A percentile compares a stretch with the other conserved stretches of the same genome.
These are phyloP conservation scores for Coptodon rendalli DNA, from an alignment of 2,113 vertebrate genomes.

Conservation along the genomic window DNA sequence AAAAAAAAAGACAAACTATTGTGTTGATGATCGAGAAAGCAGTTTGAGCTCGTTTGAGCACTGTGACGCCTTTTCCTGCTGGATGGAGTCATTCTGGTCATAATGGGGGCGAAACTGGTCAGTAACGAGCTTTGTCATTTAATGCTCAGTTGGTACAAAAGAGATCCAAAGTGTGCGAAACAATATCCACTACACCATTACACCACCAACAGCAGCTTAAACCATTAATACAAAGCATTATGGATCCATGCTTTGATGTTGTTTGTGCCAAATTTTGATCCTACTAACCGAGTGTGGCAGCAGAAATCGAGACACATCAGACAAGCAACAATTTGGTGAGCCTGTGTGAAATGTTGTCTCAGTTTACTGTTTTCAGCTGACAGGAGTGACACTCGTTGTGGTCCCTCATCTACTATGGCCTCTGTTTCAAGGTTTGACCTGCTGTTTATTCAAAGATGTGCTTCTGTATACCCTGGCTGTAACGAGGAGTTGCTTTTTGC, in stretches of 20 bases:
- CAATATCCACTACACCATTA: not conserved
- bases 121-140: not conserved
- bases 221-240: not conserved
- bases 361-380: not conserved
- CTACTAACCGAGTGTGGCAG: not conserved
- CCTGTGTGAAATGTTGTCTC: not conserved
- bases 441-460: not conserved
- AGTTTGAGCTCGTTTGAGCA: not conserved
- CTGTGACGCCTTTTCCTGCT: accelerated
- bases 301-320: not conserved
- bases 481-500: not conserved
- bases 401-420: not conserved
- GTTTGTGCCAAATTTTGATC: not conserved
- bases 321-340: not conserved
- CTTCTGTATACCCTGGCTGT: not conserved
- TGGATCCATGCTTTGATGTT: not conserved
- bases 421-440: not conserved
- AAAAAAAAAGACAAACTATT: not conserved
- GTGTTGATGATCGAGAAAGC: not conserved
- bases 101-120: not conserved
- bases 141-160: not conserved
- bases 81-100: not conserved
- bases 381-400: not conserved
- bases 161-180: not conserved
- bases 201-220: not conserved